phyloP scores from a whole-genome alignment of 2,113 vertebrate genomes.

The Cololabis saira region DNA sequence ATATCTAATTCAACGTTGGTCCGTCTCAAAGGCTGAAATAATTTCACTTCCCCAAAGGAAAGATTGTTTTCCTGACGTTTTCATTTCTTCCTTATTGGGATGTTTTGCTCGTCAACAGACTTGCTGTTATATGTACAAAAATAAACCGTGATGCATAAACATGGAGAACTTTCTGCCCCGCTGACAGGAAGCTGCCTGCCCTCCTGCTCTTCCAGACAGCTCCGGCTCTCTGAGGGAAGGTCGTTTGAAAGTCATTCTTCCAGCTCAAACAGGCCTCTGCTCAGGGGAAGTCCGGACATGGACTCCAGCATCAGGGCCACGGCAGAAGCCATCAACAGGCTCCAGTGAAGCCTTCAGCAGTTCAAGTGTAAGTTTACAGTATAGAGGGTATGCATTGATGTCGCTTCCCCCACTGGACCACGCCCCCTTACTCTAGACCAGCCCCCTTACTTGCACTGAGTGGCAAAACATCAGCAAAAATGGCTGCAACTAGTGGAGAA shows the following conservation, averaged over 20 bases:
- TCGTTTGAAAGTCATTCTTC: constrained; percentile 5
- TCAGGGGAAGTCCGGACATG: constrained; percentile 5
- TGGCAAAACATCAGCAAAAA: too few relatives aligned
- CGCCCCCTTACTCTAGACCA: too few relatives aligned
- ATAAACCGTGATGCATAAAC: constrained; percentile 28
- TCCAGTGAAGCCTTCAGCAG: constrained; percentile 9
- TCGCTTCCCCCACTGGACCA: too few relatives aligned
- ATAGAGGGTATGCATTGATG: too few relatives aligned
- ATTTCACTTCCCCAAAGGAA: neutral
- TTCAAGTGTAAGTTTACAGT: too few relatives aligned
- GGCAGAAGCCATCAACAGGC: neutral
- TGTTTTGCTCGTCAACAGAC: neutral
- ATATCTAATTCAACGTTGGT: too few relatives aligned
- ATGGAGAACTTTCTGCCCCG: constrained; percentile 1
- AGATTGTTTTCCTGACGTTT: neutral
- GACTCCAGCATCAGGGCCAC: neutral
- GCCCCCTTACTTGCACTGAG: too few relatives aligned
- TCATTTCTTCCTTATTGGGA: neutral
- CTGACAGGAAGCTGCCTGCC: constrained; percentile 17
- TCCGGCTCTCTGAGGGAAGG: neutral
- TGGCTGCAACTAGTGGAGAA: too few relatives aligned
- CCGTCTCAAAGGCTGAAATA: too few relatives aligned
- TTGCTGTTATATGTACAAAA: neutral
- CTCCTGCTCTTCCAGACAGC: constrained; percentile 9
- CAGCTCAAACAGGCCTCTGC: neutral